A percentile compares a stretch with the other conserved stretches of the same genome.
These are phyloP conservation scores for Coptodon rendalli DNA, from an alignment of 2,113 vertebrate species.

Conservation along the genomic window DNA sequence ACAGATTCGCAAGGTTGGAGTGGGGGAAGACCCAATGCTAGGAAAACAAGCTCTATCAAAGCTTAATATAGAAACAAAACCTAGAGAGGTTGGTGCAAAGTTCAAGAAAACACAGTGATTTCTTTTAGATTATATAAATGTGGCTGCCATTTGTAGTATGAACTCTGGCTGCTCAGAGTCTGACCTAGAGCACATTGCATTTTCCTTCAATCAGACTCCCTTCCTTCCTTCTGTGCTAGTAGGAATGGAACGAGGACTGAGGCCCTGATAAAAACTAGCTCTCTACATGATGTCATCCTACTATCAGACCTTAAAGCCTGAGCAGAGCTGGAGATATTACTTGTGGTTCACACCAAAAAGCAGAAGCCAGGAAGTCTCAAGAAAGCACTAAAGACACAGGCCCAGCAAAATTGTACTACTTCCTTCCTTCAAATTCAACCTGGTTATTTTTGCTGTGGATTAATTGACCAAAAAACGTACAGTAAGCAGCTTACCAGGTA, in stretches of 20 bases:
- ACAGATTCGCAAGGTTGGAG: conserved; percentile 52
- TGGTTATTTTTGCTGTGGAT: neutral
- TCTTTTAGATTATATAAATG: conserved; percentile 24
- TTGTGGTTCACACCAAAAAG: conserved; percentile 9
- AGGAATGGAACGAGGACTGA: conserved; percentile 2
- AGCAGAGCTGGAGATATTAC: neutral
- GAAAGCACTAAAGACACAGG: neutral
- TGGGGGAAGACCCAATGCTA: conserved; percentile 23
- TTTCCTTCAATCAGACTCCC: neutral
- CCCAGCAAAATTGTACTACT: neutral
- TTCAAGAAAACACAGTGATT: conserved; percentile 17
- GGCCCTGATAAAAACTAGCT: conserved; percentile 32
- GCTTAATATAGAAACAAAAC: conserved; percentile 42
- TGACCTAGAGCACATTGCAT: neutral
- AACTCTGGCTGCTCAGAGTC: neutral
- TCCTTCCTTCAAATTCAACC: neutral
- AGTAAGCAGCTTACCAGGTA: neutral
- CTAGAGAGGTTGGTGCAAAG: conserved; percentile 9
- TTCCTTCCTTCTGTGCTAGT: conserved; percentile 35
- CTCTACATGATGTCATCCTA: conserved; percentile 43
- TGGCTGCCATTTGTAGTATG: neutral
- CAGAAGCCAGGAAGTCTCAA: neutral
- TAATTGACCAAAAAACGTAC: neutral
- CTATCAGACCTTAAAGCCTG: conserved; percentile 6
- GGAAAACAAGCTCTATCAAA: conserved; percentile 38